phyloP scores from a whole-genome alignment of 2,888 invertebrate species.

The Notocelia uddmanniana region DNA sequence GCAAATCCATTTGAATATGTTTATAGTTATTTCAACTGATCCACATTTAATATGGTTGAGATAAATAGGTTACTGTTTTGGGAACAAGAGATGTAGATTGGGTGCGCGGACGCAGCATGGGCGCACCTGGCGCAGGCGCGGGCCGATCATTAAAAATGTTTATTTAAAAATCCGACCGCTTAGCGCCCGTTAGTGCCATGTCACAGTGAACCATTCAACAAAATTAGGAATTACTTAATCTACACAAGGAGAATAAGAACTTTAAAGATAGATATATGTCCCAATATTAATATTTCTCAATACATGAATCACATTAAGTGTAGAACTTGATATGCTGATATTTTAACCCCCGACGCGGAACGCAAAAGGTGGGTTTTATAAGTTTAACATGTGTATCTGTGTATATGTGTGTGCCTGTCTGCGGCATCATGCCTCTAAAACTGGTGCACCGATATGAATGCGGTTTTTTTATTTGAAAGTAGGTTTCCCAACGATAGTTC shows the following conservation, averaged over 20 bases:
- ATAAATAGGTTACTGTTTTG: conserved; percentile 79
- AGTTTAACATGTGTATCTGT: no score
- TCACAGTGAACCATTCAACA: conserved; percentile 63
- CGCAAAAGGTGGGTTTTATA: no score
- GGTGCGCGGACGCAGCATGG: conserved; percentile 74
- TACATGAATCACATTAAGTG: no score
- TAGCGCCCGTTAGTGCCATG: conserved; percentile 66
- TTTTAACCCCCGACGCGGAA: no score
- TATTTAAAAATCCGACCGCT: conserved; percentile 86
- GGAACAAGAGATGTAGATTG: conserved; percentile 76
- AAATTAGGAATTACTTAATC: conserved; percentile 37
- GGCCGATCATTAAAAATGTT: conserved; percentile 86
- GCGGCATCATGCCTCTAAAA: no score
- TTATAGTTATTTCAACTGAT: conserved; percentile 44
- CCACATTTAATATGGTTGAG: conserved; percentile 49
- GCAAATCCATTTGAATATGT: conserved; percentile 43
- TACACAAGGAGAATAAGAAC: no score
- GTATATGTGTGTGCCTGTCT: no score
- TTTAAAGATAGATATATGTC: not conserved
- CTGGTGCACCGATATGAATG: no score
- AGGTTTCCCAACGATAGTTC: no score
- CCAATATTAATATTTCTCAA: not conserved
- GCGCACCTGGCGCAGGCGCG: conserved; percentile 82
- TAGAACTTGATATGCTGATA: no score
- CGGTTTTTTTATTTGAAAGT: no score